Evolutionary conservation across 2,797 vertebrate species (phyloP), one percentile per base, ranked within the genome.

Genomic region (Rhyacichthys aspro): DNA sequence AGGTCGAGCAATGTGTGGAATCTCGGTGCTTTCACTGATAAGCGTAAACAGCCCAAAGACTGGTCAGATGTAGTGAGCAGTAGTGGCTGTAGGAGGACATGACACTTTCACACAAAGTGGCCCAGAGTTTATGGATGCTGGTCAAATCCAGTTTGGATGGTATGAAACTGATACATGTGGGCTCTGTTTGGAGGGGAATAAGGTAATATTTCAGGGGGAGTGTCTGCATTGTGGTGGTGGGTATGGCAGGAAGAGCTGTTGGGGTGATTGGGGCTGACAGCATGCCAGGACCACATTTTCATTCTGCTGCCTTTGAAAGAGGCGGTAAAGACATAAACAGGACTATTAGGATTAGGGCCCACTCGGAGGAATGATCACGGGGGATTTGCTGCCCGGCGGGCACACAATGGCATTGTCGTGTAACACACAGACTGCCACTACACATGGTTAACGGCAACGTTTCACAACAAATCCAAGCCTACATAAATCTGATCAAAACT

Each of bases 291-390:
- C 64, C 77, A 83, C 82, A 89, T 92, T 90, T 80, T 85, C 87
- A 84, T 58, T 71, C 78, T 82, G 73, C 70, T 74, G 71, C 76
- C 32, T 50, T 67, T 85, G 76, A 89, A 89, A 85, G 54, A 70
- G 79, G 67, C 32, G 12, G 79, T 63, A 90, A 91, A 88, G 88
- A 90, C 77, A 89, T 92, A 87, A 91, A 92, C 89, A 88, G 68
- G 68, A 67, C 74, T 66, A 74, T 82, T 75, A 76, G 89, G 91
- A 91, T 92, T 91, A 93, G 72, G 73, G 66, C 62, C 81, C 86
- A 85, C 83, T 86, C 81, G 48, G 83, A 86, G 77, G 72, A 87
- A 83, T 90, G 89, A 91, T 89, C 89, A 88, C 69, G 61, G 89
- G 90, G 91, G 90, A 91, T 93, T 93, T 92, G 82, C 78, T 76